Evolutionary conservation across 1,140 invertebrate genomes (phyloP), one percentile per base, ranked within the genome.

Genomic region (Druon quercuslanigerum): DNA sequence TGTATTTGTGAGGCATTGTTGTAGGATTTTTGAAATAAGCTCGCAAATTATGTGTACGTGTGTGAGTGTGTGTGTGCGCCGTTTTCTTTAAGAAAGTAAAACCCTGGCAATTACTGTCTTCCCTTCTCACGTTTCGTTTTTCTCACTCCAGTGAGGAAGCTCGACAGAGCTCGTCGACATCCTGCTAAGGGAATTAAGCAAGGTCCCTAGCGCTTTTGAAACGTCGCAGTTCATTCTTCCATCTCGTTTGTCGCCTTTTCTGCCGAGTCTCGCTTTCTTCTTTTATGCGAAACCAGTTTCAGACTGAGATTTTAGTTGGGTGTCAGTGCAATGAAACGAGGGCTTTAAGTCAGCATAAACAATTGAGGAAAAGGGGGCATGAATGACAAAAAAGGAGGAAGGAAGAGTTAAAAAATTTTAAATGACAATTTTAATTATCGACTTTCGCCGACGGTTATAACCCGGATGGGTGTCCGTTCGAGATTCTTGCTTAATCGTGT

Each of bases 101-200:
- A 57, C 17, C 56, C 56, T 57, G 56, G 56, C 56, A 57, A 57
- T 57, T 57, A 57, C 56, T 57, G 56, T 57, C 56, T 33, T 57
- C 56, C 13, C 25, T 57, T 20, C 20, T 57, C 25, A 17, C 9
- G 11, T 57, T 57, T 57, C 56, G 57, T 60, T 60, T 60, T 60
- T 60, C 57, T 33, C 56, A 57, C 56, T 57, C 25, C 19, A 20
- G 56, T 25, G 56, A 57, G 20, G 11, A 16, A 33, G 57, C 20
- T 33, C 5, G 57, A 66, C 12, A 25, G 57, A 60, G 14, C 20
- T 33, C 57, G 57, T 60, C 57, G 57, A 60, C 57, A 60, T 60
- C 57, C 57, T 33, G 57, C 57, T 9, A 20, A 60, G 57, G 20
- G 57, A 60, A 60, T 60, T 60, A 60, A 60, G 57, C 57, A 60